Base-by-base conservation (phyloP, 2,113 vertebrate genomes). In the Mobula birostris region DNA sequence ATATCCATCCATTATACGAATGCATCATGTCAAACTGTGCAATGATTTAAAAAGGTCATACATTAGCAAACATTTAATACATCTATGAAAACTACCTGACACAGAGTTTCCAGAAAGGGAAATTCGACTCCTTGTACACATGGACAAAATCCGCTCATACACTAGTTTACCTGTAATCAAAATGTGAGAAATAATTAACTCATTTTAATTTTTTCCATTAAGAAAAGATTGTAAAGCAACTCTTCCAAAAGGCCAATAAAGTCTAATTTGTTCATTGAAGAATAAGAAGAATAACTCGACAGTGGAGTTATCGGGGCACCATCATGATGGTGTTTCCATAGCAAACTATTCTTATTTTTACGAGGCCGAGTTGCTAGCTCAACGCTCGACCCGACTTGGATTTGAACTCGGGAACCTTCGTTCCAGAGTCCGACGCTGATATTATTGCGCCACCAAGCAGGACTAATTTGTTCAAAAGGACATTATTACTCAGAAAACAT, bases 111-210 rank as follows among this genome's bases (percentile, higher is more conserved):
- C 98, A 95, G 98, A 96, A 78, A 96, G 96, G 95, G 94, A 95
- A 76, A 83, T 94, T 48, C 96, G 95, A 21, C 95, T 97, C 94
- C 98, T 98, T 77, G 96, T 88, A 5, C 99, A 99, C 99, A 99
- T 99, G 76, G 97, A 98, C 94, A 97, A 97, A 95, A 99, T 99
- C 94, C 99, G 97, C 29, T 99, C 99, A 1, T 98, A 99, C 12
- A 99, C 99, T 2, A 99, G 97, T 48, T 97, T 98, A 76, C 99
- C 99, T 99, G 94, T 12, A 95, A 94, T 90, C 17, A 77, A 83
- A 80, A 32, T 15, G 4, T 5, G 58, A 56, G n/a, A 61, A 48
- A 78, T 1, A 58, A 19, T 80, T 56, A 40, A 68, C 63, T 77
- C 7, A 15, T n/a, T 61, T 74, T 21, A 24, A 2, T 74, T 74